phyloP scores from a whole-genome alignment of 2,797 vertebrate genomes.

The Liparis tanakae region DNA sequence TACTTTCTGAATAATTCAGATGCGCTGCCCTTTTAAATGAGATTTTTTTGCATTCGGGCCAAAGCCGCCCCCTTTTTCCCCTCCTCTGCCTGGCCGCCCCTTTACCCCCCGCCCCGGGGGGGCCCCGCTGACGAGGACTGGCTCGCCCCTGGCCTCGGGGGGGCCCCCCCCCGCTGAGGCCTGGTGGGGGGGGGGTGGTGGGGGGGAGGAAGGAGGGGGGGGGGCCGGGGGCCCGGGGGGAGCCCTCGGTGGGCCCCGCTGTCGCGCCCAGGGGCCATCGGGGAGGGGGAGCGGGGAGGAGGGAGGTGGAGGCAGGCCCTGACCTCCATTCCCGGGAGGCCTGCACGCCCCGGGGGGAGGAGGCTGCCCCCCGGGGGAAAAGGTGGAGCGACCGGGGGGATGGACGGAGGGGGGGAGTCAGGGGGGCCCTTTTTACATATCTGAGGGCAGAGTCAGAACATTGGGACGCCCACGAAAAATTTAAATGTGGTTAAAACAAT shows the following conservation, averaged over 20 bases:
- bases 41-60: conserved; percentile 43
- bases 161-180: not conserved
- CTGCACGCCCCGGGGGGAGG: conserved; percentile 84
- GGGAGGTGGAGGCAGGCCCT: conserved; percentile 58
- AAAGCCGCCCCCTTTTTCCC: conserved; percentile 54
- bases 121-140: conserved; percentile 31
- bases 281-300: conserved; percentile 54
- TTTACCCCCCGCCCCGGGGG: conserved; percentile 18
- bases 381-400: conserved; percentile 46
- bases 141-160: conserved; percentile 18
- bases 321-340: conserved; percentile 75
- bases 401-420: not conserved
- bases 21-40: conserved; percentile 65
- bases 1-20: too few relatives aligned
- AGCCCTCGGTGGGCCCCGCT: conserved; percentile 39
- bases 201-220: not conserved
- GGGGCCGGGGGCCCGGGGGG: conserved; percentile 56
- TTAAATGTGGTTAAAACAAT: too few relatives aligned
- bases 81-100: conserved; percentile 57
- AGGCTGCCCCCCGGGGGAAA: conserved; percentile 81
- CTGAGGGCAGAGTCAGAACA: not conserved
- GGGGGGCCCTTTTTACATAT: too few relatives aligned
- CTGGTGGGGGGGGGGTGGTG: not conserved
- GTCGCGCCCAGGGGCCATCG: conserved; percentile 19
- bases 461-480: not conserved